Percentiles rank a stretch among this genome's conserved stretches.
Evolutionary conservation across 2,113 vertebrate species (phyloP).

Genomic region (Podarcis muralis): DNA sequence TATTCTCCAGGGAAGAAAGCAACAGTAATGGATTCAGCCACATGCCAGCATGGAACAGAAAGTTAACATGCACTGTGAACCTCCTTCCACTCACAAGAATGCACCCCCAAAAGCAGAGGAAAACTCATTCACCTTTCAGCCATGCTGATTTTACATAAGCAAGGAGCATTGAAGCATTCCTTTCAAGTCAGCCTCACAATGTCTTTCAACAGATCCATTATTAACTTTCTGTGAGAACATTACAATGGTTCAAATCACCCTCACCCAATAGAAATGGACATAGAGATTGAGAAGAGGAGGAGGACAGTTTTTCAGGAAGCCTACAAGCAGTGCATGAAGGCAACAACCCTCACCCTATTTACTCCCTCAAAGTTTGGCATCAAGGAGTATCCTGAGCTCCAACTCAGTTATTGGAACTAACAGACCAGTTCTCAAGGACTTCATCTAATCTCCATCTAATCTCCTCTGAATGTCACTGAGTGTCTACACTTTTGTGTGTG

Average conservation of each 20-base stretch:
- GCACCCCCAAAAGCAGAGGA: neutral
- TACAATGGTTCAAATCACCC: too few species aligned
- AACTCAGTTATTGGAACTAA: neutral
- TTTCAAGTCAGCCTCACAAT: neutral
- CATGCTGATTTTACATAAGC: neutral
- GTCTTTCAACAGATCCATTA: neutral
- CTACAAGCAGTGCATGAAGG: neutral
- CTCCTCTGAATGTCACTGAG: neutral
- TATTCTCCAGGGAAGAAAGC: neutral
- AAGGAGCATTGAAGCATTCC: neutral
- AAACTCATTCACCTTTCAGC: neutral
- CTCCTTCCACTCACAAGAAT: neutral
- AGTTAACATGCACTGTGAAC: neutral
- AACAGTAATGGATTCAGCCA: neutral
- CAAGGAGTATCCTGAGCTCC: neutral
- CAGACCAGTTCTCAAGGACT: neutral
- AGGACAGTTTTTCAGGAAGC: too few species aligned
- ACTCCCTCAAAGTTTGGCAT: neutral
- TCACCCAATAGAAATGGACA: neutral
- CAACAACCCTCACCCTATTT: neutral
- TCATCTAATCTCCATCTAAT: neutral
- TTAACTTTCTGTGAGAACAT: neutral
- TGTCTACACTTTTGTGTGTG: neutral
- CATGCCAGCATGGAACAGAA: neutral
- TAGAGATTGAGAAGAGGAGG: neutral